A percentile compares a stretch with the other conserved stretches of the same genome.
These are phyloP conservation scores for Sebastes flavidus DNA, from an alignment of 2,797 vertebrate species.

Conservation along the genomic window DNA sequence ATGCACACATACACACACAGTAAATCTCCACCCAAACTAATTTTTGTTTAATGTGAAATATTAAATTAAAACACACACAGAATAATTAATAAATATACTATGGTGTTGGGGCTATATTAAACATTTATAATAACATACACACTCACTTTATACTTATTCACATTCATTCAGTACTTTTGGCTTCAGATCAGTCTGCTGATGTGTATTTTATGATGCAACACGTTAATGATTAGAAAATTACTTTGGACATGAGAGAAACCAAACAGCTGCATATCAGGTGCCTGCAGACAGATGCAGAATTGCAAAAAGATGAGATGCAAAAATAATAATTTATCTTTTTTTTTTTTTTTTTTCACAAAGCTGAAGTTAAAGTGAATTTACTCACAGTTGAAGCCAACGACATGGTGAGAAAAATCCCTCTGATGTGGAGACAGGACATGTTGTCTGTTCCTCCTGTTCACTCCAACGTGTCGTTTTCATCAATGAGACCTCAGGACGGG, in stretches of 20 bases:
- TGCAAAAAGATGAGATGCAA: too few species aligned
- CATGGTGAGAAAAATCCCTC: slow-evolving; percentile 53
- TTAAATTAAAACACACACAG: background rate
- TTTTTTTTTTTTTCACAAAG: background rate
- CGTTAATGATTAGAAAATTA: background rate
- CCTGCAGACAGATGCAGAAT: background rate
- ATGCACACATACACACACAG: background rate
- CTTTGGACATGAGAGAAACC: background rate
- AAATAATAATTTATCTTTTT: background rate
- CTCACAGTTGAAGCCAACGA: slow-evolving; percentile 70
- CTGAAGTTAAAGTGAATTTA: slow-evolving; percentile 22
- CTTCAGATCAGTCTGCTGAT: background rate
- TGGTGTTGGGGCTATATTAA: background rate
- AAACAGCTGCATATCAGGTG: background rate
- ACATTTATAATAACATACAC: background rate
- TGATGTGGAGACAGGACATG: slow-evolving; percentile 58
- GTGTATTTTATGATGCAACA: background rate
- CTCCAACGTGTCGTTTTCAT: background rate
- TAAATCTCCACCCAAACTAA: background rate
- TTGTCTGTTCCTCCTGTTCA: slow-evolving; percentile 17
- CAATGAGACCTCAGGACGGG: background rate
- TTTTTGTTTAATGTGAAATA: background rate
- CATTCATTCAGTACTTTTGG: background rate
- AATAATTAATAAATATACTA: background rate
- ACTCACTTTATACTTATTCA: background rate